Evolutionary conservation across 2,113 vertebrate genomes (phyloP).

Genomic region (Eubucco bourcierii): DNA sequence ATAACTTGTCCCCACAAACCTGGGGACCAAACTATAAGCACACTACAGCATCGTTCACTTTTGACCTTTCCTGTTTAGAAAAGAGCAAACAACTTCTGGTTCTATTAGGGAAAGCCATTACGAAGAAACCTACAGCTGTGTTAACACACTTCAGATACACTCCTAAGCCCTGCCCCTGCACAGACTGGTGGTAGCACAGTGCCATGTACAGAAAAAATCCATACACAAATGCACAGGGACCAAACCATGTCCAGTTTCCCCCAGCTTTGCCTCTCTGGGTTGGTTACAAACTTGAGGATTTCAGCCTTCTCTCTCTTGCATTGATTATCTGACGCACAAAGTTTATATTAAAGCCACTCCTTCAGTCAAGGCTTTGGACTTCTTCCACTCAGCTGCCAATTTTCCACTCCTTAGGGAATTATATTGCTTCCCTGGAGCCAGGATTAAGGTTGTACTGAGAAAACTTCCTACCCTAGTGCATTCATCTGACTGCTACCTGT

Average conservation of each 20-base stretch:
- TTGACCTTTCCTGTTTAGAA: background rate
- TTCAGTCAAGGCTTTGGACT: background rate
- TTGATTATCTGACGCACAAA: background rate
- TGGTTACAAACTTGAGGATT: background rate
- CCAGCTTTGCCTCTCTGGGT: background rate
- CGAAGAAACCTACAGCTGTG: background rate
- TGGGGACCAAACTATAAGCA: background rate
- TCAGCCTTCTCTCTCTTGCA: background rate
- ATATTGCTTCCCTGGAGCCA: no score
- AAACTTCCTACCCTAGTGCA: no score
- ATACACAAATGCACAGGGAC: background rate
- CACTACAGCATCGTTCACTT: background rate
- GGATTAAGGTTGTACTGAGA: no score
- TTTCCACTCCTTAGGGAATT: background rate
- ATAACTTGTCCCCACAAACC: background rate
- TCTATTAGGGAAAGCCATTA: background rate
- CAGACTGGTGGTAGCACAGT: background rate
- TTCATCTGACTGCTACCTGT: no score
- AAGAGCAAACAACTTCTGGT: background rate
- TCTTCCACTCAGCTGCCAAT: background rate
- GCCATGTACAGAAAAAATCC: fast-evolving
- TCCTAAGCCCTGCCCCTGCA: background rate
- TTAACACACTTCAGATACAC: background rate
- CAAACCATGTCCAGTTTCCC: background rate
- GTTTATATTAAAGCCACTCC: background rate